Conservation (phyloP, 2,113 vertebrate genomes). For the Macaca mulatta region DNA sequence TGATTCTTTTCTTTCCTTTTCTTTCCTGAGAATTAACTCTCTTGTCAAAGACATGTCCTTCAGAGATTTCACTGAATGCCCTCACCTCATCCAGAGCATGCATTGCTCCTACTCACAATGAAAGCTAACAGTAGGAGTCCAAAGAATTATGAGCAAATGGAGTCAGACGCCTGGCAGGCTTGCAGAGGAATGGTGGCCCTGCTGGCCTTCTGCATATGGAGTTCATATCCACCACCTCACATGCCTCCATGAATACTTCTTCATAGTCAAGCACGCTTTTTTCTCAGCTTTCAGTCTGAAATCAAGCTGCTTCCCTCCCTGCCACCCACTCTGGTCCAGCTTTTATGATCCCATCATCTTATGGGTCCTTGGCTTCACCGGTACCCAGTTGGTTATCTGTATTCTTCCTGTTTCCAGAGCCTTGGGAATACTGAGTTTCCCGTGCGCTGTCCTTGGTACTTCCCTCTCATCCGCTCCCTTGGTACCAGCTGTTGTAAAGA, state of each 20-base stretch:
- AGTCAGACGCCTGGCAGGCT: neutral
- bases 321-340: neutral
- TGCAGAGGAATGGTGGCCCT: neutral
- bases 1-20: neutral
- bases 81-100: neutral
- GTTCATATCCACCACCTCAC: neutral
- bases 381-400: neutral
- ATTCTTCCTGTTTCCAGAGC: neutral
- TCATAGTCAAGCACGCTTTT: neutral
- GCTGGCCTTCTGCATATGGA: neutral
- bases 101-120: neutral
- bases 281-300: neutral
- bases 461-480: neutral
- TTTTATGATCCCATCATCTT: neutral
- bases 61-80: neutral
- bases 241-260: neutral
- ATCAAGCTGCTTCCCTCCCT: neutral
- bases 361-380: neutral
- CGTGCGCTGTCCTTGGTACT: neutral
- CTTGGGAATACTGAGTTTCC: accelerated
- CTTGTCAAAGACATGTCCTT: neutral
- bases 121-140: neutral
- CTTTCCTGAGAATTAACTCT: neutral
- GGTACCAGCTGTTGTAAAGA: neutral
- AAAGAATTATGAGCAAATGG: neutral